Base-by-base conservation (phyloP, 2,797 vertebrate genomes). In the Ibycter americanus region DNA sequence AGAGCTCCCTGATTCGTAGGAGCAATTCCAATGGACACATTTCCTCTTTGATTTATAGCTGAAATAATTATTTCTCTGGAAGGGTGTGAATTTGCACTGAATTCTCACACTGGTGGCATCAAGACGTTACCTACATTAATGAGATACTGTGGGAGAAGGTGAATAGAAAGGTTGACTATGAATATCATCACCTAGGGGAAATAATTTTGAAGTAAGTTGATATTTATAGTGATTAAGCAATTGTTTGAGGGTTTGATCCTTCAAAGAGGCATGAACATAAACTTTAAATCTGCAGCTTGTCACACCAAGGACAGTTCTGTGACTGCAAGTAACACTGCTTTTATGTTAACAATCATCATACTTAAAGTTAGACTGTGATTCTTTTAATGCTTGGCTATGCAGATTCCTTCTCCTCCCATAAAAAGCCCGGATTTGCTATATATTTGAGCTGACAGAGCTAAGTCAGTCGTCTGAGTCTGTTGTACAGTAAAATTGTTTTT, bases 171-270 rank as follows among this genome's bases (percentile, higher is more conserved):
- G 38, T 63, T 94, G 36, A 26, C 68, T 93, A 61, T 61, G 63
- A 87, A 73, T 85, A 38, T 46, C 73, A 46, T 93, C 71, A 90
- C 86, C 63, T 71, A 58, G 29, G 66, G 49, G 67, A 90, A 74
- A 77, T 94, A 93, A 92, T 94, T 97, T 74, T 91, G 38, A 95
- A 90, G 61, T 47, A 61, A 81, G 70, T 73, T 71, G 71, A 51
- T 96, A 83, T 83, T 95, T 87, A 54, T 36, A 91, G 67, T 80
- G 54, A 86, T 96, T 93, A 95, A 90, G 71, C 42, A 89, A 51
- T 96, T 87, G 71, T 87, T 90, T 95, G 68, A 87, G n/a, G 38
- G 92, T 96, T 91, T 93, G 67, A 83, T 94, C 83, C 80, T 95
- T 87, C 56, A 85, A 89, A 93, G 65, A 86, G 8, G 32, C 23